Evolutionary conservation across 2,888 invertebrate species (phyloP), one percentile per base, ranked within the genome.

Genomic region (Tholera decimalis): DNA sequence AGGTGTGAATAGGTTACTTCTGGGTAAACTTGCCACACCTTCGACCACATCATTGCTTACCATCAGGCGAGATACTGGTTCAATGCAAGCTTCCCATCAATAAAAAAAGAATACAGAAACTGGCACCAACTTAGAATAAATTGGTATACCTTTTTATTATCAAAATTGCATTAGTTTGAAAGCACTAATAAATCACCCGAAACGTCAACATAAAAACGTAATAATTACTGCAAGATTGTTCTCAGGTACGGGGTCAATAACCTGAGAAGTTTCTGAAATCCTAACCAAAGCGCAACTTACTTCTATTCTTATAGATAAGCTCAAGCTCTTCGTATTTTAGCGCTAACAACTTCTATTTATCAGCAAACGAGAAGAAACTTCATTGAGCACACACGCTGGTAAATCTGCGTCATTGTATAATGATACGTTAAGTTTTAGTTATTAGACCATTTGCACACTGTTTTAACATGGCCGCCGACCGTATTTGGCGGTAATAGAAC

Each of bases 331-430:
- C 24, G 60, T 54, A 65, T 64, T 78, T 81, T 24, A 57, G 58
- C 50, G 37, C 51, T 63, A 9, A 37, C n/a, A 60, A 60, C 47
- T 58, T 11, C 46, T 56, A 60, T 68, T 62, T 68, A 63, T 57
- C 22, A 20, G 49, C 11, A 60, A 63, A 77, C 50, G 35, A 54
- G 74, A 65, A 65, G 55, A 68, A 79, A 65, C 75, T 78, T 62
- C 3, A 47, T 43, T 47, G 24, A 51, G 53, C 47, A 60, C 39
- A 53, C 54, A 54, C 22, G 0, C 22, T 13, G 18, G 62, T 33
- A 43, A 66, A 73, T 30, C 43, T 8, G 35, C 43, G 13, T 49
- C 43, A 26, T n/a, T n/a, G n/a, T 63, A 24, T 35, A 43, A 24
- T 74, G 39, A 66, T 46, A 35, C 35, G 24, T 66, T 65, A 65